Conservation (phyloP, 2,888 invertebrate species). For the Dione vanillae region DNA sequence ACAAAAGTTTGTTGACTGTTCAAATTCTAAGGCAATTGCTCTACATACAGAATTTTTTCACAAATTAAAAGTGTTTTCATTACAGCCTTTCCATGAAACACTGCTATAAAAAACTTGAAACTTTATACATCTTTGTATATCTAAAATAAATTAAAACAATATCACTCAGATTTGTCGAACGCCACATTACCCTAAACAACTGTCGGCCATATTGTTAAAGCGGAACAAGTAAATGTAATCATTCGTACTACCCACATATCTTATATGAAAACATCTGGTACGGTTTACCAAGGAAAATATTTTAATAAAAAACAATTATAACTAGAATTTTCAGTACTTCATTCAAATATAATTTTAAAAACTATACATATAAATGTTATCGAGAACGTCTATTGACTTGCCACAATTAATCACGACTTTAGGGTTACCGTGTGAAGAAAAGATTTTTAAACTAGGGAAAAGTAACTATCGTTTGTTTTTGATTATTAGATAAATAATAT, state of each 20-base stretch:
- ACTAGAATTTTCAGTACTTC: slow-evolving; percentile 6
- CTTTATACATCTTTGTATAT: slow-evolving; percentile 80
- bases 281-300: background rate
- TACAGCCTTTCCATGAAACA: slow-evolving; percentile 75
- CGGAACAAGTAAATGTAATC: slow-evolving; percentile 66
- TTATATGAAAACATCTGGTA: slow-evolving; percentile 12
- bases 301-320: slow-evolving; percentile 28
- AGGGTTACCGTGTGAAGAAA: slow-evolving; percentile 43
- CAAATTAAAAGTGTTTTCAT: slow-evolving; percentile 70
- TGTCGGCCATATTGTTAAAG: slow-evolving; percentile 83
- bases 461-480: background rate
- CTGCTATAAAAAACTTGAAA: slow-evolving; percentile 81
- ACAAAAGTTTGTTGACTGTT: slow-evolving; percentile 85
- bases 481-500: background rate
- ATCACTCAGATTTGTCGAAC: slow-evolving; percentile 82
- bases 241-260: slow-evolving; percentile 52
- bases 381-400: slow-evolving; percentile 49
- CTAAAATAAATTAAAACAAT: slow-evolving; percentile 78
- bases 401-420: slow-evolving; percentile 44
- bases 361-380: slow-evolving; percentile 28
- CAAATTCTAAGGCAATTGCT: slow-evolving; percentile 77
- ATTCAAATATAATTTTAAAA: slow-evolving; percentile 16
- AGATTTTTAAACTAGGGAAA: slow-evolving; percentile 29
- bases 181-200: slow-evolving; percentile 85
- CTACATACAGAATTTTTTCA: slow-evolving; percentile 76